Percentiles rank a stretch among this genome's conserved stretches.
Conservation (phyloP, 2,797 vertebrate genomes). For the Odontamblyopus lacepedii region DNA sequence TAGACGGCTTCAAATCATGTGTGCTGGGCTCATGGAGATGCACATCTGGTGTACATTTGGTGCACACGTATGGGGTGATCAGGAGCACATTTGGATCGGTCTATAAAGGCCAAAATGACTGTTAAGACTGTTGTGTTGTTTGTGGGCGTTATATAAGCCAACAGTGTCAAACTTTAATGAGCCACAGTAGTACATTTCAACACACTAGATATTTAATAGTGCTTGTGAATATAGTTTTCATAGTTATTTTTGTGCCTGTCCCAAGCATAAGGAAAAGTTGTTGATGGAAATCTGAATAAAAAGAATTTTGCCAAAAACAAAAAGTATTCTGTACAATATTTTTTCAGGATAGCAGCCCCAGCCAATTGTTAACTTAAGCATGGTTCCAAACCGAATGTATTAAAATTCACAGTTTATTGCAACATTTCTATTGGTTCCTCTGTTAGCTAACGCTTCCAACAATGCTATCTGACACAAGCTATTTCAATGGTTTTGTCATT, state of each 20-base stretch:
- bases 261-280: no score
- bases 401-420: neutral
- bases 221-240: neutral
- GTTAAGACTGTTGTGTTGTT: constrained; percentile 23
- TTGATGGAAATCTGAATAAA: neutral
- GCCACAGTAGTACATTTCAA: constrained; percentile 3
- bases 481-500: neutral
- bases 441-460: no score
- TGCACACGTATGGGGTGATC: constrained; percentile 51
- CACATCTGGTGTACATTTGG: constrained; percentile 71
- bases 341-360: neutral
- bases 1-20: constrained; percentile 46
- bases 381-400: neutral
- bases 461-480: no score
- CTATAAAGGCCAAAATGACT: constrained; percentile 41
- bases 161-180: constrained; percentile 1
- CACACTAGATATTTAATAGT: neutral
- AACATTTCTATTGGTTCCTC: no score
- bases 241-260: neutral
- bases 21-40: constrained; percentile 45
- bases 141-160: constrained; percentile 34
- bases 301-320: neutral
- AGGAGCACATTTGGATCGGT: constrained; percentile 45
- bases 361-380: neutral
- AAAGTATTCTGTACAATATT: neutral